Percentiles rank a stretch among this genome's conserved stretches.
Evolutionary conservation across 2,113 vertebrate species (phyloP).

Genomic region (Montifringilla adamsi): DNA sequence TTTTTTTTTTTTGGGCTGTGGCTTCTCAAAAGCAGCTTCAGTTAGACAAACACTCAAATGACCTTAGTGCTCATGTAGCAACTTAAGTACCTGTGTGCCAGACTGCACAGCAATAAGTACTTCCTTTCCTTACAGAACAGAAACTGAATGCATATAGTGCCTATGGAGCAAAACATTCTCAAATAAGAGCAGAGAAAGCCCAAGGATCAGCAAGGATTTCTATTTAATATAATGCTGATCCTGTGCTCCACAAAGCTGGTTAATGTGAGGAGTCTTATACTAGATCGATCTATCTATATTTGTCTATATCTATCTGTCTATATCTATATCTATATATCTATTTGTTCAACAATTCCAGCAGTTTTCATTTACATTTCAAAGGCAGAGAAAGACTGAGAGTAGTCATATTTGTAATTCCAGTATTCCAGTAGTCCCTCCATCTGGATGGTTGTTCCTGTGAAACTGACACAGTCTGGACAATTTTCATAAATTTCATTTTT

Average conservation of each 20-base stretch:
- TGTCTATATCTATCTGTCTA: not conserved
- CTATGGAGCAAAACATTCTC: not conserved
- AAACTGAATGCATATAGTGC: not conserved
- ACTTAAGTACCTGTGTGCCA: not conserved
- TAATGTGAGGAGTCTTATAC: not conserved
- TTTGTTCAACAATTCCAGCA: not conserved
- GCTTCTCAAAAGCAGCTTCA: not conserved
- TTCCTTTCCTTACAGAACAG: not conserved
- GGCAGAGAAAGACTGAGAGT: not conserved
- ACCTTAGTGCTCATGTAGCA: not conserved
- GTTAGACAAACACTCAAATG: not conserved
- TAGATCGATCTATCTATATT: not conserved
- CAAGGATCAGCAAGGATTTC: not conserved
- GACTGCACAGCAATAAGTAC: not conserved
- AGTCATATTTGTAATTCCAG: not conserved
- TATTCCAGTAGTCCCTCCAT: not conserved
- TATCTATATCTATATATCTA: not conserved
- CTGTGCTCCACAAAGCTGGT: not conserved
- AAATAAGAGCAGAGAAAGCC: not conserved
- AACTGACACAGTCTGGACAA: not conserved
- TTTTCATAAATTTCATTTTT: conserved; percentile 38
- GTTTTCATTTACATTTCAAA: conserved; percentile 46
- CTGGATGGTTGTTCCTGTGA: not conserved
- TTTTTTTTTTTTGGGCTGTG: not conserved
- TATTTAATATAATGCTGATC: not conserved